phyloP scores from a whole-genome alignment of 1,140 invertebrate species.

The Bombus pyrosoma region DNA sequence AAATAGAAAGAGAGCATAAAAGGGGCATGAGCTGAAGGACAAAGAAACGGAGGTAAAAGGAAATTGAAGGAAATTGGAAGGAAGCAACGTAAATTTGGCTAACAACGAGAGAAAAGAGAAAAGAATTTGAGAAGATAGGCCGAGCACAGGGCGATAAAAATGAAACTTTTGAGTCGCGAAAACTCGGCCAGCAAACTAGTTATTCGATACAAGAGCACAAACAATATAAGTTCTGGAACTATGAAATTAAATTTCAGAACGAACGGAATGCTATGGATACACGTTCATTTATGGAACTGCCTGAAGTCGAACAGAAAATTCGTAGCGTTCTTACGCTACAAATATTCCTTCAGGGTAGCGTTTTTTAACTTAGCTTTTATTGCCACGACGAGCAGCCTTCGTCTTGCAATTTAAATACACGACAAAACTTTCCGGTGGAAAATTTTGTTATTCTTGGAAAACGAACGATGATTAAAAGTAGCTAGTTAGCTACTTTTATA shows the following conservation, averaged over 20 bases:
- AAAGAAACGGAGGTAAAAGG: neutral
- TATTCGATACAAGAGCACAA: slow-evolving; percentile 1
- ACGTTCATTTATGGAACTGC: neutral
- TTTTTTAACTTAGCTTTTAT: neutral
- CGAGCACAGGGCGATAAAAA: neutral
- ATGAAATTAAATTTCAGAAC: slow-evolving; percentile 6
- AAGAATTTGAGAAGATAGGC: neutral
- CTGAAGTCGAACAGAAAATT: neutral
- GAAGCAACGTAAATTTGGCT: slow-evolving; percentile 15
- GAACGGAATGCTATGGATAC: neutral
- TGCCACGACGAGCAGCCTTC: neutral
- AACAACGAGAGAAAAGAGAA: neutral
- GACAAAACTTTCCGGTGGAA: neutral
- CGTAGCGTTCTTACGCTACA: neutral
- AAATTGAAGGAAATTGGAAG: neutral
- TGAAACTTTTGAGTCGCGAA: neutral
- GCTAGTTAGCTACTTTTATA: neutral
- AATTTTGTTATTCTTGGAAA: neutral
- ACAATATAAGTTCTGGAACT: neutral
- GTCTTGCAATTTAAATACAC: neutral
- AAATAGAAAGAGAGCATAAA: neutral
- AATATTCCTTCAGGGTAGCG: neutral
- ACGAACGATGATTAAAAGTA: neutral
- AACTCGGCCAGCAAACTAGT: neutral
- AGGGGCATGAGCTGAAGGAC: too few relatives aligned